A percentile compares a stretch with the other conserved stretches of the same genome.
These are phyloP conservation scores for Penelope pileata DNA, from an alignment of 2,113 vertebrate species.

Conservation along the genomic window DNA sequence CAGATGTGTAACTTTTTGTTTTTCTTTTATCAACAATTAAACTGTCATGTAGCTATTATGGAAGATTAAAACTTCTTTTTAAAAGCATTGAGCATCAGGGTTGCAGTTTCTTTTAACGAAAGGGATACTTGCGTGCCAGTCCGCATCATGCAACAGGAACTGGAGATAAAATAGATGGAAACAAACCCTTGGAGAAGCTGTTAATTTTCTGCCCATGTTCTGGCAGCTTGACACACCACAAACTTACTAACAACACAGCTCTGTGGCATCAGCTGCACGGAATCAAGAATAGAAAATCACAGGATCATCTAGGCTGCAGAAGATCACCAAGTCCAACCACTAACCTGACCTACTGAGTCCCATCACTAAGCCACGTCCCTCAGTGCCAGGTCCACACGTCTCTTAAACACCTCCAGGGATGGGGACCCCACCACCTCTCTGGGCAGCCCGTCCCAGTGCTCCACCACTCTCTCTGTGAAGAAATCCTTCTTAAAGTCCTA, in stretches of 20 bases:
- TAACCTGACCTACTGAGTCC: no score
- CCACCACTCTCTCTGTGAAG: no score
- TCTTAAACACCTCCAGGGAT: no score
- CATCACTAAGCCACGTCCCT: no score
- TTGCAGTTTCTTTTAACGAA: not conserved
- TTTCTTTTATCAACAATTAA: conserved; percentile 37
- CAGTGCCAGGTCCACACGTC: no score
- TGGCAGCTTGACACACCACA: not conserved
- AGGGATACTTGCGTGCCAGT: not conserved
- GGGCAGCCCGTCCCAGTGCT: no score
- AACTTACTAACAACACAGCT: not conserved
- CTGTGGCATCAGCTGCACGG: not conserved
- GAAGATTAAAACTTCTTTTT: not conserved
- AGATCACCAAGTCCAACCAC: no score
- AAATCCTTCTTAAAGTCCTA: no score
- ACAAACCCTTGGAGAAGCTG: not conserved
- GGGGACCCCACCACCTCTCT: no score
- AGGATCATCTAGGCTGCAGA: no score
- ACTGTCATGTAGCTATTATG: not conserved
- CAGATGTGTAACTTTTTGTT: not conserved
- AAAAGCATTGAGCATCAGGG: not conserved
- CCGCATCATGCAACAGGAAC: not conserved
- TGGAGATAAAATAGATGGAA: not conserved
- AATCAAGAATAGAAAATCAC: no score
- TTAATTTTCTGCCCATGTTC: not conserved